A percentile compares a stretch with the other conserved stretches of the same genome.
phyloP scores from a whole-genome alignment of 2,888 invertebrate species.

The Drosophila prolongata region DNA sequence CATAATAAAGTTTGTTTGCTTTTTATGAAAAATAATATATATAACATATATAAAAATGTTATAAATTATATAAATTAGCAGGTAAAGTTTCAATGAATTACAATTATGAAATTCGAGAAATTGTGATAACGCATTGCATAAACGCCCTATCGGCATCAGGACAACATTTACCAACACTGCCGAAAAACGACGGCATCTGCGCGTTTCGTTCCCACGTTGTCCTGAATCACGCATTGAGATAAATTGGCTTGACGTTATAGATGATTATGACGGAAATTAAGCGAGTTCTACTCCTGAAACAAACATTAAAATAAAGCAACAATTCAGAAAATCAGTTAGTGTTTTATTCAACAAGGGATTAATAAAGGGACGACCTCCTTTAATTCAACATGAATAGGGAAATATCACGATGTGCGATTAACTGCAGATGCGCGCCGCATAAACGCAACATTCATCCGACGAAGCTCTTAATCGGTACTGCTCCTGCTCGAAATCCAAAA shows the following conservation, averaged over 20 bases:
- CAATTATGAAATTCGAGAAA: neutral
- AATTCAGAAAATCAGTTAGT: too few species aligned
- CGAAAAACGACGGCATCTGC: slow-evolving; percentile 15
- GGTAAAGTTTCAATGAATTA: too few species aligned
- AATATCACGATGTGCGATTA: slow-evolving; percentile 29
- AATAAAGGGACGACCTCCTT: neutral
- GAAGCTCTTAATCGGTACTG: slow-evolving; percentile 47
- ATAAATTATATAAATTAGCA: too few species aligned
- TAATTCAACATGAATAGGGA: slow-evolving; percentile 11
- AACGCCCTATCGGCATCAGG: slow-evolving; percentile 11
- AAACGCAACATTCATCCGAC: slow-evolving; percentile 30
- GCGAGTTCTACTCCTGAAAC: neutral
- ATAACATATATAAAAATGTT: too few species aligned
- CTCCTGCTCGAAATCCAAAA: slow-evolving; percentile 39
- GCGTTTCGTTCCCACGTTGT: slow-evolving; percentile 23
- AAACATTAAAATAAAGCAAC: neutral
- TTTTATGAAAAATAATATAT: too few species aligned
- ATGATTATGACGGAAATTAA: neutral
- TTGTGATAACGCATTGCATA: neutral
- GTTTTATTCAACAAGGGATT: neutral
- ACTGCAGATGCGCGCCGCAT: slow-evolving; percentile 26
- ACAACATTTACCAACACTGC: slow-evolving; percentile 23
- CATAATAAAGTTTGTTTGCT: too few species aligned
- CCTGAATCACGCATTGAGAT: slow-evolving; percentile 22
- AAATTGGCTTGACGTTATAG: neutral